Percentiles rank a stretch among this genome's conserved stretches.
Conservation (phyloP, 2,113 vertebrate genomes). For the Narcine bancroftii region DNA sequence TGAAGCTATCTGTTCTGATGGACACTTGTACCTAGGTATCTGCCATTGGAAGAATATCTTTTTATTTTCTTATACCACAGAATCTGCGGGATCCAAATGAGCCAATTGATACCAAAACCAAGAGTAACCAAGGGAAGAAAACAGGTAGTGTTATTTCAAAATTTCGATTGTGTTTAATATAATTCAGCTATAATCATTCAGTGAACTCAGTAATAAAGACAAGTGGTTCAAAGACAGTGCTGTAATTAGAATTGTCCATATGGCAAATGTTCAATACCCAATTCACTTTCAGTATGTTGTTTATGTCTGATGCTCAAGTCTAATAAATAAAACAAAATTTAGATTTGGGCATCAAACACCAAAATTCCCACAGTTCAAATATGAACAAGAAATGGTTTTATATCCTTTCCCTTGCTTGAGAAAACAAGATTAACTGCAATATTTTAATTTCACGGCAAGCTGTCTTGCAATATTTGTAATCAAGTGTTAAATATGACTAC, state of each 20-base stretch:
- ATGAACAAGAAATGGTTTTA: background rate
- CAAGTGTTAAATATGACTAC: background rate
- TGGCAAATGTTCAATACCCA: constrained; percentile 12
- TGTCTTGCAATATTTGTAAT: background rate
- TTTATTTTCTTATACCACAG: background rate
- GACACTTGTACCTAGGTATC: background rate
- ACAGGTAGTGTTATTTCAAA: background rate
- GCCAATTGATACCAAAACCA: background rate
- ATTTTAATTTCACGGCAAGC: background rate
- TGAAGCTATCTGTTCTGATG: background rate
- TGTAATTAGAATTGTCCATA: constrained; percentile 18
- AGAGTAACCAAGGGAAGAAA: background rate
- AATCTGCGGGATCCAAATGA: too few species aligned
- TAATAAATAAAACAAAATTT: background rate
- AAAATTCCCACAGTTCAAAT: background rate
- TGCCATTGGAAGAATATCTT: too few species aligned
- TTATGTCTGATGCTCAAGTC: background rate
- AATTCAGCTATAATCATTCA: constrained; percentile 28
- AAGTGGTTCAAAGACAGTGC: constrained; percentile 18
- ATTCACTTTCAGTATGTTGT: background rate
- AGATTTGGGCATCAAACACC: background rate
- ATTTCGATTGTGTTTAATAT: background rate
- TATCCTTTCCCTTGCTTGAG: background rate
- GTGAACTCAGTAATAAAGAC: constrained; percentile 5
- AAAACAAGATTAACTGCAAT: background rate